phyloP scores from a whole-genome alignment of 2,888 invertebrate genomes.

The Eupithecia dodoneata region DNA sequence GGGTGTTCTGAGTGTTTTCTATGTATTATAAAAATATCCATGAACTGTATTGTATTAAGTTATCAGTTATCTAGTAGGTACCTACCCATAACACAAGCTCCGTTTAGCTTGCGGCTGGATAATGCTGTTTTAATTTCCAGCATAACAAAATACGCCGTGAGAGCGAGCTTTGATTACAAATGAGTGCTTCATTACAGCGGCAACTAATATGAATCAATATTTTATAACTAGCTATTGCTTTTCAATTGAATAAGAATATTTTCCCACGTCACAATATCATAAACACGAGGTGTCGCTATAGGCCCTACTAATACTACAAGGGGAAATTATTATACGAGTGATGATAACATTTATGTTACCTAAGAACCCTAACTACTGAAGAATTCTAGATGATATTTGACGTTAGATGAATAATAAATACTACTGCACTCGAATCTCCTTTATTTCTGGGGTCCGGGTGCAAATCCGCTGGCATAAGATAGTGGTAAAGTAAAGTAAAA shows the following conservation, averaged over 20 bases:
- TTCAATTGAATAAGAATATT: constrained; percentile 33
- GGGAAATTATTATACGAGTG: background rate
- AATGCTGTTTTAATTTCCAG: background rate
- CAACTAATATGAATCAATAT: constrained; percentile 31
- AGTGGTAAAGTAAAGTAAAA: too few species aligned
- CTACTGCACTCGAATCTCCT: background rate
- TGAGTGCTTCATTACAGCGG: constrained; percentile 36
- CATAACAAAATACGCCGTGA: constrained; percentile 44
- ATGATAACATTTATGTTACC: background rate
- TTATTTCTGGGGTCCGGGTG: background rate
- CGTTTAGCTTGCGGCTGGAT: too few species aligned
- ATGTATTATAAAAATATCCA: too few species aligned
- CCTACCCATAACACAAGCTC: too few species aligned
- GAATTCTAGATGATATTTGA: background rate
- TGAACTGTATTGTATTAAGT: too few species aligned
- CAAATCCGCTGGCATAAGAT: background rate
- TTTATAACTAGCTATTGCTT: constrained; percentile 19
- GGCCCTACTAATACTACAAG: background rate
- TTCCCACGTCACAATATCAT: constrained; percentile 45
- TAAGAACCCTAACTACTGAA: background rate
- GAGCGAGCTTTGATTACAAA: constrained; percentile 44
- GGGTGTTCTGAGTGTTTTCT: too few species aligned
- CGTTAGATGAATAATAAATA: background rate
- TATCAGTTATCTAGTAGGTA: too few species aligned
- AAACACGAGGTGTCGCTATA: constrained; percentile 5